phyloP scores from a whole-genome alignment of 2,797 vertebrate species.

The Silurus lanzhouensis region DNA sequence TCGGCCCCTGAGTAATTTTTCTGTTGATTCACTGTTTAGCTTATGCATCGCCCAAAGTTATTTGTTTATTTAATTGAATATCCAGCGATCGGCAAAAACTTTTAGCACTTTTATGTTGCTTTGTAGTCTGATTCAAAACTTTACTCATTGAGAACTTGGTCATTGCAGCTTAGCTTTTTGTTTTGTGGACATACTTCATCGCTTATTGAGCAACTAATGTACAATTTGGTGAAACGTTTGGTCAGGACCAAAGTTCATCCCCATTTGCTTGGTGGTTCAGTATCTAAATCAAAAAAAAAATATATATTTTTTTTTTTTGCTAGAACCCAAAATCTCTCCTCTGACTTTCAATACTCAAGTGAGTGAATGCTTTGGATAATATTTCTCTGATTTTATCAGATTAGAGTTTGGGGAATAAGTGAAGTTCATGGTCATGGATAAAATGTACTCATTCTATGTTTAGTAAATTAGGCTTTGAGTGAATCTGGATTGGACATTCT shows the following conservation, averaged over 20 bases:
- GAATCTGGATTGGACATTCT: too few relatives aligned
- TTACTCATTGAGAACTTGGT: not conserved
- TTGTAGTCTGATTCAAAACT: not conserved
- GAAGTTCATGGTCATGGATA: too few relatives aligned
- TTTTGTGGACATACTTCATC: not conserved
- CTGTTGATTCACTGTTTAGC: conserved; percentile 20
- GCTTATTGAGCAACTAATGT: not conserved
- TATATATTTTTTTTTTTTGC: too few relatives aligned
- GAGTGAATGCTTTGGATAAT: not conserved
- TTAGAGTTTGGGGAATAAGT: not conserved
- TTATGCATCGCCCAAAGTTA: conserved; percentile 26
- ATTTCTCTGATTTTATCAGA: not conserved
- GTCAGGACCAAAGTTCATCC: too few relatives aligned
- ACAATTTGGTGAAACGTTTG: not conserved
- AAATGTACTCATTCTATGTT: not conserved
- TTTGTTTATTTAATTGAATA: not conserved
- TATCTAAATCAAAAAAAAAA: not conserved
- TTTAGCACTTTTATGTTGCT: not conserved
- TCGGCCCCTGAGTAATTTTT: conserved; percentile 18
- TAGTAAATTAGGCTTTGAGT: too few relatives aligned
- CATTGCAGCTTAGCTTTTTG: not conserved
- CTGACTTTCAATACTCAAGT: not conserved
- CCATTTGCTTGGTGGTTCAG: not conserved
- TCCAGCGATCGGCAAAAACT: not conserved
- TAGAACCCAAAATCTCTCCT: not conserved